Percentiles rank a stretch among this genome's conserved stretches.
These are phyloP conservation scores for Tachina grossa DNA, from an alignment of 2,888 invertebrate genomes.

Conservation along the genomic window DNA sequence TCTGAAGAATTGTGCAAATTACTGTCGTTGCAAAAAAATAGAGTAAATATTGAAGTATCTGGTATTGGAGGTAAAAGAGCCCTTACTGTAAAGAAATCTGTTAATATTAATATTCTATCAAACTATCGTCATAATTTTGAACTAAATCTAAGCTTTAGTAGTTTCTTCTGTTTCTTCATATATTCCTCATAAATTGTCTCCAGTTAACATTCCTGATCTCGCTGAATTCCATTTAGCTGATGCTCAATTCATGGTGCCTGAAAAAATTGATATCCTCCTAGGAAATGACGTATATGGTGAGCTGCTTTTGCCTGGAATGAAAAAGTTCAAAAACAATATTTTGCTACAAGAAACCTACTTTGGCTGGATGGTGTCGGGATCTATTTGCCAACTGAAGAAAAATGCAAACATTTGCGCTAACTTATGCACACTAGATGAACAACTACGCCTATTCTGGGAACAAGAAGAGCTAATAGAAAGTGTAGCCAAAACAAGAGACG, in stretches of 20 bases:
- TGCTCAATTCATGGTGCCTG: conserved; percentile 15
- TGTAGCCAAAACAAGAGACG: neutral
- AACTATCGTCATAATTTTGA: conserved; percentile 19
- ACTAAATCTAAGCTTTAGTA: conserved; percentile 27
- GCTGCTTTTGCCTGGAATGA: conserved; percentile 32
- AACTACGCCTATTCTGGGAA: conserved; percentile 54
- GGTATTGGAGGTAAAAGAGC: conserved; percentile 43
- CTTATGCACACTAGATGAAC: conserved; percentile 35
- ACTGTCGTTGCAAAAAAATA: conserved; percentile 12
- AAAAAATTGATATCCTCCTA: conserved; percentile 29
- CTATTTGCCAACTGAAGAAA: neutral
- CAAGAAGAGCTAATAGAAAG: conserved; percentile 43
- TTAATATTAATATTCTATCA: conserved; percentile 4
- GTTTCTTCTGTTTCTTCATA: conserved; percentile 30
- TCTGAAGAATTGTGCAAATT: conserved; percentile 33
- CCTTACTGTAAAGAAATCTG: conserved; percentile 20
- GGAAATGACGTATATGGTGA: conserved; percentile 48
- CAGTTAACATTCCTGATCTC: neutral
- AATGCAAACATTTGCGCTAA: conserved; percentile 26
- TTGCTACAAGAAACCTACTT: conserved; percentile 53
- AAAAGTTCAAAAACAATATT: conserved; percentile 51
- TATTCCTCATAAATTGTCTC: conserved; percentile 6
- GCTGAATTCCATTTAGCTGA: conserved; percentile 43
- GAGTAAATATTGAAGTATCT: neutral
- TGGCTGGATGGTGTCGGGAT: conserved; percentile 58